phyloP scores from a whole-genome alignment of 1,140 invertebrate genomes.

The Drosophila eugracilis region DNA sequence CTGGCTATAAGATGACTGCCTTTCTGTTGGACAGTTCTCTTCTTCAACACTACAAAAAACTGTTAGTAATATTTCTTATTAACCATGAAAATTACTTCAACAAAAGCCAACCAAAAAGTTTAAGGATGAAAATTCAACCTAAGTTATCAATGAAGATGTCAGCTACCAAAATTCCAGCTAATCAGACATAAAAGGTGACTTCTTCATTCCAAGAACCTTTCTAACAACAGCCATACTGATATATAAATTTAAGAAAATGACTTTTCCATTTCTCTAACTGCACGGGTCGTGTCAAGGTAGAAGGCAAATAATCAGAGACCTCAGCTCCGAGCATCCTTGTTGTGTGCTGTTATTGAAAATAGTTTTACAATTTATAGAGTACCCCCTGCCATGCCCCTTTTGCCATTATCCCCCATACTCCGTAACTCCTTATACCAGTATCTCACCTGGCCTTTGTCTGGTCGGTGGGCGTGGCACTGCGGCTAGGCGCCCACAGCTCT shows the following conservation, averaged over 20 bases:
- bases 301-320: constrained; percentile 50
- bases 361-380: constrained; percentile 80
- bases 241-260: no score
- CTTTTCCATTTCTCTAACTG: constrained; percentile 1
- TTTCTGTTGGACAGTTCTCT: constrained; percentile 17
- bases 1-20: constrained; percentile 1
- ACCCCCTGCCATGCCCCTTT: constrained; percentile 3
- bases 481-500: constrained; percentile 40
- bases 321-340: constrained; percentile 50
- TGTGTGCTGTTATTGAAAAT: constrained; percentile 78
- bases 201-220: no score
- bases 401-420: constrained; percentile 9
- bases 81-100: neutral
- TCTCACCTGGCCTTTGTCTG: constrained; percentile 34
- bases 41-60: constrained; percentile 4
- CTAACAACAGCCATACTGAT: no score
- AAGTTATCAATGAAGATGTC: no score
- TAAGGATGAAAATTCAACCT: no score
- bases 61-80: neutral
- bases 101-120: no score
- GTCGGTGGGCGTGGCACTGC: constrained; percentile 40
- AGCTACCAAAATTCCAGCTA: no score
- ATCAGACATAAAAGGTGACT: no score
- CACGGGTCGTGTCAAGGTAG: constrained; percentile 30
- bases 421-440: neutral